phyloP scores from a whole-genome alignment of 2,113 vertebrate genomes.

The Aix galericulata region DNA sequence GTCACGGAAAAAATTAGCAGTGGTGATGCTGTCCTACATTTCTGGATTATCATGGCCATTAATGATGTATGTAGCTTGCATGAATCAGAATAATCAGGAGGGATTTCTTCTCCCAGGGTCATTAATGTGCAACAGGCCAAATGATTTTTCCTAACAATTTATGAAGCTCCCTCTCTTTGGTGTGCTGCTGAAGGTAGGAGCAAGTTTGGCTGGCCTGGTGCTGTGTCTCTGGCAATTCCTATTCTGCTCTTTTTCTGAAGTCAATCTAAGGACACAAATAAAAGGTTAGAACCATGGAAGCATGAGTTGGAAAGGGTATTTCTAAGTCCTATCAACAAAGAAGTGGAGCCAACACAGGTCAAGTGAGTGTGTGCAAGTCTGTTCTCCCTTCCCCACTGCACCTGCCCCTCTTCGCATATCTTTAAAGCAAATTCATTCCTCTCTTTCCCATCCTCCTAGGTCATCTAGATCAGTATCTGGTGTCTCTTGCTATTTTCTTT shows the following conservation, averaged over 20 bases:
- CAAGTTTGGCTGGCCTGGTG: background rate
- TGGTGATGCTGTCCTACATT: accelerated
- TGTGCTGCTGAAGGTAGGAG: background rate
- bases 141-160: background rate
- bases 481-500: background rate
- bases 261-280: background rate
- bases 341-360: background rate
- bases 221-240: background rate
- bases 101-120: background rate
- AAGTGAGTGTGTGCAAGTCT: accelerated
- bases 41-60: background rate
- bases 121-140: background rate
- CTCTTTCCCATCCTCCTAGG: background rate
- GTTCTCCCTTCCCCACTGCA: background rate
- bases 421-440: background rate
- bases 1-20: background rate
- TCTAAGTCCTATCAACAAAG: background rate
- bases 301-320: background rate
- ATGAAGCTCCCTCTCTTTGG: background rate
- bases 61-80: background rate
- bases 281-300: background rate
- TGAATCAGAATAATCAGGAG: background rate
- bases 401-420: background rate
- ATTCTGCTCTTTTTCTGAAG: background rate
- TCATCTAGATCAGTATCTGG: background rate